Evolutionary conservation across 2,888 invertebrate species (phyloP).

Genomic region (Idaea biselata): DNA sequence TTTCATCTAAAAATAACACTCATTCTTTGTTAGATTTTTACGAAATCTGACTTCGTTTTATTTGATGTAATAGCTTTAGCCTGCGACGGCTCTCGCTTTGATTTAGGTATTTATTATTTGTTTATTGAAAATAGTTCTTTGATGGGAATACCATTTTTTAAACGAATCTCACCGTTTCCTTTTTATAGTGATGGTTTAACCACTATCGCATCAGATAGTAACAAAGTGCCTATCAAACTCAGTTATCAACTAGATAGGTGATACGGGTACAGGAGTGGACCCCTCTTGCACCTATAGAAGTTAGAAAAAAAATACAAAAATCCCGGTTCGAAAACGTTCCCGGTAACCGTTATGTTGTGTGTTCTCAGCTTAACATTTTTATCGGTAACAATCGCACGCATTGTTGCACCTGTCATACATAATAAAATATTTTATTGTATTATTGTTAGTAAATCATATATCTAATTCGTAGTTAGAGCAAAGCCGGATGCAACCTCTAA

Average conservation of each 20-base stretch:
- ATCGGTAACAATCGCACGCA: background rate
- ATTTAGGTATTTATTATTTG: conserved; percentile 33
- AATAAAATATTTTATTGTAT: conserved; percentile 28
- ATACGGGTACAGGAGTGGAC: no score
- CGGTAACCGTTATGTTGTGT: no score
- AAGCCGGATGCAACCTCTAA: background rate
- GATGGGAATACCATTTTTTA: background rate
- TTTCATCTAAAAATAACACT: conserved; percentile 77
- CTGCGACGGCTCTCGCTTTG: conserved; percentile 1
- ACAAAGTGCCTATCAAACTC: no score
- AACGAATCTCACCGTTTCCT: background rate
- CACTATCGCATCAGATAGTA: no score
- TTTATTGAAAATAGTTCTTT: conserved; percentile 22
- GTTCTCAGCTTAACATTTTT: background rate
- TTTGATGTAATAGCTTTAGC: conserved; percentile 7
- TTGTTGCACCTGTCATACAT: background rate
- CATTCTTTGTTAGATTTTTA: conserved; percentile 76
- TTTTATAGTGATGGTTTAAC: no score
- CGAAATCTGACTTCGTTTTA: conserved; percentile 63
- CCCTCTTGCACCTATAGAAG: no score
- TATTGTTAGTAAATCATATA: conserved; percentile 19
- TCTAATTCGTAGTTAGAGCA: background rate
- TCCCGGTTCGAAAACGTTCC: no score
- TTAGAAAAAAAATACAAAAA: no score
- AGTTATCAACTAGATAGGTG: no score